Evolutionary conservation across 2,888 invertebrate species (phyloP).

Genomic region (Chesias legatella): DNA sequence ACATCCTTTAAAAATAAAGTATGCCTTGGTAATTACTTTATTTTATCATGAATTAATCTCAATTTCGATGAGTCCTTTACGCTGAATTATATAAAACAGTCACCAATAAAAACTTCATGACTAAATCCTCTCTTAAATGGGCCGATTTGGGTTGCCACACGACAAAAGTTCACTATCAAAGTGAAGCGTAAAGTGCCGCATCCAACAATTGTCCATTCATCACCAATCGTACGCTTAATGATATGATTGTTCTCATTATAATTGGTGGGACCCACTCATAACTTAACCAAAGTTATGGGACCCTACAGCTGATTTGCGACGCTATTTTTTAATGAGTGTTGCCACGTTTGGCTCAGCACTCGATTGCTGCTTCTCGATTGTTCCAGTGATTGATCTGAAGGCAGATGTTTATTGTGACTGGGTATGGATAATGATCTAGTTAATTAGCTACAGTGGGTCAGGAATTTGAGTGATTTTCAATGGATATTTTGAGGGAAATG

Average conservation of each 20-base stretch:
- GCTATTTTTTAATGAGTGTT: slow-evolving; percentile 54
- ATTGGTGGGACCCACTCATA: slow-evolving; percentile 66
- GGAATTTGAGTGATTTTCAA: not conserved
- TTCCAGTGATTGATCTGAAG: slow-evolving; percentile 22
- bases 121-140: too few species aligned
- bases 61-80: too few species aligned
- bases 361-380: slow-evolving; percentile 24
- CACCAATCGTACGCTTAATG: slow-evolving; percentile 55
- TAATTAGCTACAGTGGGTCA: slow-evolving; percentile 19
- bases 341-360: slow-evolving; percentile 11
- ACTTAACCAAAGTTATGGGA: slow-evolving; percentile 57
- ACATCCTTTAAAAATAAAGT: too few species aligned
- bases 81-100: too few species aligned
- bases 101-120: too few species aligned
- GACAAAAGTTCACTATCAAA: not conserved
- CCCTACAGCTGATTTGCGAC: slow-evolving; percentile 47
- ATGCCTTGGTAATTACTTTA: too few species aligned
- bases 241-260: slow-evolving; percentile 75
- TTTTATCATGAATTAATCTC: too few species aligned
- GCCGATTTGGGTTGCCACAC: too few species aligned
- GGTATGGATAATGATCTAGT: slow-evolving; percentile 15
- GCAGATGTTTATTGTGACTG: slow-evolving; percentile 20
- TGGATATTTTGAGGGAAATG: not conserved
- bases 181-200: slow-evolving; percentile 29
- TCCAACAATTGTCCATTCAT: slow-evolving; percentile 35